These are phyloP conservation scores for Gnathonemus echidnorhynchus DNA, from an alignment of 2,113 vertebrate species.

Conservation along the genomic window DNA sequence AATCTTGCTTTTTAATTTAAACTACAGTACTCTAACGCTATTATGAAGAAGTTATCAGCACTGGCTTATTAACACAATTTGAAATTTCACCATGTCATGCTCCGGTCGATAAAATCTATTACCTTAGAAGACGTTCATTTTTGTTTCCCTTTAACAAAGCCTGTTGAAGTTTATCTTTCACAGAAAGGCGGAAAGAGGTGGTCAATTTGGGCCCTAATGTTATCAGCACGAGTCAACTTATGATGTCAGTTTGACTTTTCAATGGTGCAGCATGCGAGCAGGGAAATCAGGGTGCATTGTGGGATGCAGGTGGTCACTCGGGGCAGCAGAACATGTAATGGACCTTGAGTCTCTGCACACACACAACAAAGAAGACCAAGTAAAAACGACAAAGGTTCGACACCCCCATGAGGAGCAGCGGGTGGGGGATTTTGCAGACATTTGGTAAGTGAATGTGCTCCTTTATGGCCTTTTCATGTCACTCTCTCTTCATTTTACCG, in stretches of 20 bases:
- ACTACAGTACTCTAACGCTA: not conserved
- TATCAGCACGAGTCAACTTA: too few relatives aligned
- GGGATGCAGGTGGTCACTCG: not conserved
- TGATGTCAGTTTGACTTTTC: not conserved
- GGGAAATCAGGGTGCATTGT: not conserved
- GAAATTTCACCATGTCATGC: not conserved
- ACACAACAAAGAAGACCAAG: not conserved
- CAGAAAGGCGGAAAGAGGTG: not conserved
- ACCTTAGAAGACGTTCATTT: not conserved
- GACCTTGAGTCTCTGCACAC: not conserved
- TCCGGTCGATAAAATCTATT: not conserved
- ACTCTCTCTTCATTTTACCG: slow-evolving; percentile 18
- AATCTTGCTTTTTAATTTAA: not conserved
- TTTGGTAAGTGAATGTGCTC: slow-evolving; percentile 18
- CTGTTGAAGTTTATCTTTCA: not conserved
- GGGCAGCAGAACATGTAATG: not conserved
- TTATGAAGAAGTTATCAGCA: not conserved
- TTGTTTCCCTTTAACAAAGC: not conserved
- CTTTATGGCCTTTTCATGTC: slow-evolving; percentile 45
- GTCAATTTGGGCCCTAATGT: not conserved
- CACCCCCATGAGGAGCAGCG: not conserved
- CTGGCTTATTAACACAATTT: not conserved
- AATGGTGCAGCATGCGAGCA: not conserved
- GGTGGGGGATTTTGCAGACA: not conserved
- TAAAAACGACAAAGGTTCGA: not conserved